Evolutionary conservation across 2,888 invertebrate genomes (phyloP).

Genomic region (Pecten maximus): DNA sequence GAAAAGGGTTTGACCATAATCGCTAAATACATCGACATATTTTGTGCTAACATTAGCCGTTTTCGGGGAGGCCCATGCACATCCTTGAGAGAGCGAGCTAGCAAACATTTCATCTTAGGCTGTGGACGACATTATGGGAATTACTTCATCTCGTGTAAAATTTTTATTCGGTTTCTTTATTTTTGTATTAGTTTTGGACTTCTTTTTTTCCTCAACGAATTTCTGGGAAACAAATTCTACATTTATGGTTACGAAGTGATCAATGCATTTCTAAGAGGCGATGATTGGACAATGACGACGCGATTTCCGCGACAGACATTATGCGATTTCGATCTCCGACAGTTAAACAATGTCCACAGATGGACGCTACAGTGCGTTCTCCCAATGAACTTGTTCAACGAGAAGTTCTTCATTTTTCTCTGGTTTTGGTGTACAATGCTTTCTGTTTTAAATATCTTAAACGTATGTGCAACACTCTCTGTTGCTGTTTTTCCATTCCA

Average conservation of each 20-base stretch:
- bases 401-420: not conserved
- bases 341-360: not conserved
- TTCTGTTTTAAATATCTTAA: not conserved
- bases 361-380: not conserved
- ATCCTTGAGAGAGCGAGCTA: not conserved
- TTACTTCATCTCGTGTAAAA: conserved; percentile 13
- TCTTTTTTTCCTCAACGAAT: not conserved
- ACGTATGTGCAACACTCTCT: not conserved
- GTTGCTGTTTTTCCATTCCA: conserved; percentile 1
- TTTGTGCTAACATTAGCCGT: not conserved
- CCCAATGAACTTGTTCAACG: not conserved
- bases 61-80: not conserved
- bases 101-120: not conserved
- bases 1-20: not conserved
- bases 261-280: not conserved
- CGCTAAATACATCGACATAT: not conserved
- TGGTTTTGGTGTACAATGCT: conserved; percentile 6
- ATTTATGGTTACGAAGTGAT: not conserved
- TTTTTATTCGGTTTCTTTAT: not conserved
- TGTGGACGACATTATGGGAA: not conserved
- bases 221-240: not conserved
- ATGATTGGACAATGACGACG: not conserved
- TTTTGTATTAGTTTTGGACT: not conserved
- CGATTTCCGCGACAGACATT: not conserved
- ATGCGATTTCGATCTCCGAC: conserved; percentile 10